Evolutionary conservation across 2,113 vertebrate species (phyloP).

Genomic region (Lipophrys pholis): DNA sequence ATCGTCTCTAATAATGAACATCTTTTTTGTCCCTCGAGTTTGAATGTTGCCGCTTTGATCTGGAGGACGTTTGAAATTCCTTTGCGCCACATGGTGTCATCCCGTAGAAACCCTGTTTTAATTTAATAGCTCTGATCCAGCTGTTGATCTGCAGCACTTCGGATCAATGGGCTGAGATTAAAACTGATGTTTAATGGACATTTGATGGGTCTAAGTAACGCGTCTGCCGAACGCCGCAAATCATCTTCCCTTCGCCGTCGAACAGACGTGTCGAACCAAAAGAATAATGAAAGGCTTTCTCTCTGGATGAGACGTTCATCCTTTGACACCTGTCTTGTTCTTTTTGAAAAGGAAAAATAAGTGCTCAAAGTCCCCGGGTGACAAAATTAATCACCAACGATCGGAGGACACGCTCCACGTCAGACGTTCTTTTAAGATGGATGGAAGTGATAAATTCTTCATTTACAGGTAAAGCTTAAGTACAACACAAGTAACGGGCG

Average conservation of each 20-base stretch:
- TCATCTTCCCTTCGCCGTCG: conserved; percentile 38
- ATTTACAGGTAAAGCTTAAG: too few relatives aligned
- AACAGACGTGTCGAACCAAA: too few relatives aligned
- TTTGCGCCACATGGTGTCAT: conserved; percentile 6
- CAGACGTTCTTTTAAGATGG: too few relatives aligned
- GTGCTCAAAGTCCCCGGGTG: conserved; percentile 8
- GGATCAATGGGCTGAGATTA: conserved; percentile 53
- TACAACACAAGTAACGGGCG: too few relatives aligned
- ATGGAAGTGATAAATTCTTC: too few relatives aligned
- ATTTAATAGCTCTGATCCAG: conserved; percentile 25
- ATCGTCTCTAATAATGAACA: too few relatives aligned
- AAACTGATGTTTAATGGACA: conserved; percentile 48
- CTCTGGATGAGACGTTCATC: conserved; percentile 5
- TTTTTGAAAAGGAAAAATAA: conserved; percentile 30
- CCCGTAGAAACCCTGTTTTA: conserved; percentile 15
- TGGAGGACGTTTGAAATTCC: conserved; percentile 1
- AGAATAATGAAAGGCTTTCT: conserved; percentile 32
- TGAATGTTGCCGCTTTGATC: too few relatives aligned
- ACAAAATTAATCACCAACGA: conserved; percentile 15
- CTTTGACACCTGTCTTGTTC: conserved; percentile 43
- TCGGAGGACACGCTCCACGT: not conserved
- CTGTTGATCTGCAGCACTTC: conserved; percentile 47
- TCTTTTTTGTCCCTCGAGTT: too few relatives aligned
- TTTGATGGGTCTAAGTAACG: conserved; percentile 60
- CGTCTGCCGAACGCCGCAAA: conserved; percentile 32